A percentile compares a stretch with the other conserved stretches of the same genome.
Conservation (phyloP, 2,113 vertebrate species). For the Callipepla californica region DNA sequence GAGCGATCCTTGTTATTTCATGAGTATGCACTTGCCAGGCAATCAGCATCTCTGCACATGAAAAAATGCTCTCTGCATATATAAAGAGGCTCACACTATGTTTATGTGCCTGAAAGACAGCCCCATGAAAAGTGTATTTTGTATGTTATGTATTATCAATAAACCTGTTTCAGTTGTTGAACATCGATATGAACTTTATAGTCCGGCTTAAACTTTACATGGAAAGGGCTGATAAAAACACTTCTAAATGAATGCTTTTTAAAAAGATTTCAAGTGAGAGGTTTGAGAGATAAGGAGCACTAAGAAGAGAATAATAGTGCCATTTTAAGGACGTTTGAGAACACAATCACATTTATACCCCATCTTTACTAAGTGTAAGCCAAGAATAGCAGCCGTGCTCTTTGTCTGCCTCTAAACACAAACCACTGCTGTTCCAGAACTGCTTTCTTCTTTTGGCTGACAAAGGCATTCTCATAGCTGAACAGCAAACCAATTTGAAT, state of each 20-base stretch:
- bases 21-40: not conserved
- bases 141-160: not conserved
- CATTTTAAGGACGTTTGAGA: slow-evolving; percentile 11
- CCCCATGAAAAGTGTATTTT: not conserved
- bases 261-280: not conserved
- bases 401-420: not conserved
- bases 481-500: not conserved
- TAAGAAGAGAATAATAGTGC: not conserved
- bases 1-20: not conserved
- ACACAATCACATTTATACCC: not conserved
- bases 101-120: not conserved
- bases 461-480: not conserved
- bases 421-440: not conserved
- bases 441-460: not conserved
- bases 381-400: slow-evolving; percentile 14
- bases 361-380: not conserved
- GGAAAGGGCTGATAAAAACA: not conserved
- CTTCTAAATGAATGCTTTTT: not conserved
- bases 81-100: not conserved
- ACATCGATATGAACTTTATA: rapidly evolving
- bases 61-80: not conserved
- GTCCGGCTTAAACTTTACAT: not conserved
- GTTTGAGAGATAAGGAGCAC: not conserved
- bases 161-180: not conserved
- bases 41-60: not conserved